Evolutionary conservation across 2,113 vertebrate species (phyloP).

Genomic region (Cervus canadensis): DNA sequence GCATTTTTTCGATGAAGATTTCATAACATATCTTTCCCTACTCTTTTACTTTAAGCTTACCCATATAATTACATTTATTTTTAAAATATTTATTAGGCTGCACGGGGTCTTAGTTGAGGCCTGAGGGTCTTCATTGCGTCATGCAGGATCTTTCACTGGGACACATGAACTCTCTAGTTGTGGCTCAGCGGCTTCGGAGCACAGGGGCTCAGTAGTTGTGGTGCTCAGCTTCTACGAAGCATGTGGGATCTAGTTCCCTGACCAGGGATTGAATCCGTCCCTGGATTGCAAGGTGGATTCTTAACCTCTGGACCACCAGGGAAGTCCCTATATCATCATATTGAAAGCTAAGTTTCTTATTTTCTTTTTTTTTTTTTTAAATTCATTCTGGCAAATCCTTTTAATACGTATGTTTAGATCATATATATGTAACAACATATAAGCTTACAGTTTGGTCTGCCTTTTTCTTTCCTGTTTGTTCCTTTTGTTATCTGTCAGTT

Average conservation of each 20-base stretch:
- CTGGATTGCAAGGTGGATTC: background rate
- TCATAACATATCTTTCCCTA: background rate
- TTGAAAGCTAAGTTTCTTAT: background rate
- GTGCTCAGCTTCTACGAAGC: background rate
- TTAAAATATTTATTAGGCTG: background rate
- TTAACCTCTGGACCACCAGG: background rate
- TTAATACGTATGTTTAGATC: background rate
- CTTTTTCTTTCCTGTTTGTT: background rate
- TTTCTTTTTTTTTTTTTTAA: background rate
- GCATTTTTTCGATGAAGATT: background rate
- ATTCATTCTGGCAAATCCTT: background rate
- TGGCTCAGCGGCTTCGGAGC: fast-evolving
- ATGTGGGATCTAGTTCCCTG: background rate
- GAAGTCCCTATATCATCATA: background rate
- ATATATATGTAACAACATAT: background rate
- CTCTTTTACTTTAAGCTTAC: background rate
- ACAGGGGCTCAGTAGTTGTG: background rate
- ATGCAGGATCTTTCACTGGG: background rate
- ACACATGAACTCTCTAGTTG: background rate
- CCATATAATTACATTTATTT: background rate
- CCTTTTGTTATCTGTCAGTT: background rate
- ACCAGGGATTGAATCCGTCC: background rate
- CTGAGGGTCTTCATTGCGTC: background rate
- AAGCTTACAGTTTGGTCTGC: background rate
- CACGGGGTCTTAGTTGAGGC: background rate